Conservation (phyloP, 1,140 invertebrate species). For the Hycleus cichorii region DNA sequence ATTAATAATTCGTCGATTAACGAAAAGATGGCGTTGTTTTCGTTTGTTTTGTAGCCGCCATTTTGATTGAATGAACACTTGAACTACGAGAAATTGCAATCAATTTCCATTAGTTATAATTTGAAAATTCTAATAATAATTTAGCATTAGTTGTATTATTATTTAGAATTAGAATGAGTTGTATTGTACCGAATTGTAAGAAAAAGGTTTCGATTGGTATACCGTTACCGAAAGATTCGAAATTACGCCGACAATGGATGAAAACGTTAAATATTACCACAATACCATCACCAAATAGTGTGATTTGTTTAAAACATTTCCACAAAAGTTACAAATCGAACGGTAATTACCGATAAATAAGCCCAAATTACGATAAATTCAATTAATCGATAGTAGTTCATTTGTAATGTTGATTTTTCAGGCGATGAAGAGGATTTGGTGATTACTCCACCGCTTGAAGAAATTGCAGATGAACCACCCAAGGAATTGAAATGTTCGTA, state of each 20-base stretch:
- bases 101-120: too few relatives aligned
- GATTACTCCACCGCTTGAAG: not conserved
- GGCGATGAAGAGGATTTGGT: not conserved
- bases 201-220: constrained; percentile 27
- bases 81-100: too few relatives aligned
- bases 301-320: constrained; percentile 36
- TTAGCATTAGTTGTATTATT: too few relatives aligned
- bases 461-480: too few relatives aligned
- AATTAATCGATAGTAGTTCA: not conserved
- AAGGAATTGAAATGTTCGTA: too few relatives aligned
- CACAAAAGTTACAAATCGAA: constrained; percentile 15
- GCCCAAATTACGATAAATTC: not conserved
- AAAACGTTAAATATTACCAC: constrained; percentile 20
- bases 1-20: too few relatives aligned
- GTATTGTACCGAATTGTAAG: constrained; percentile 34
- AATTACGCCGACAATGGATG: constrained; percentile 27
- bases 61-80: too few relatives aligned
- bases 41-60: too few relatives aligned
- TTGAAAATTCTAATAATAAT: too few relatives aligned
- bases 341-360: not conserved
- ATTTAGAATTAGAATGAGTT: not conserved
- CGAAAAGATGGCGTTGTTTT: too few relatives aligned
- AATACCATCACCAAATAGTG: constrained; percentile 17
- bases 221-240: constrained; percentile 28
- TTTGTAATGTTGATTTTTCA: not conserved